Percentiles rank a stretch among this genome's conserved stretches.
Evolutionary conservation across 2,797 vertebrate genomes (phyloP).

Genomic region (Acridotheres tristis): DNA sequence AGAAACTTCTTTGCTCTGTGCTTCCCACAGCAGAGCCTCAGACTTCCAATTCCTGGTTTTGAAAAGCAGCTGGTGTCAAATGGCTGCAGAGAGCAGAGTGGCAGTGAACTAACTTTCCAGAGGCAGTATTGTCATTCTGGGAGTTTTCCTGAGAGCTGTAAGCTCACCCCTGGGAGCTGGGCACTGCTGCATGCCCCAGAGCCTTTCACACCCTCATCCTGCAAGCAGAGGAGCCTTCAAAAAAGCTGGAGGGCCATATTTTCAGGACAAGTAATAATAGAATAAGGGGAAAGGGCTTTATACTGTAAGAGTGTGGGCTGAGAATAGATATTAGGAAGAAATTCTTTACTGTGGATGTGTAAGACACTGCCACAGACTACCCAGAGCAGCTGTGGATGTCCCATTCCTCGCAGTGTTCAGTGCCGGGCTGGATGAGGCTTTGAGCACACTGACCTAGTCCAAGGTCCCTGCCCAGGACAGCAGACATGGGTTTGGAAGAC

Average conservation of each 20-base stretch:
- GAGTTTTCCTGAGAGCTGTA: background rate
- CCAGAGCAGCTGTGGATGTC: background rate
- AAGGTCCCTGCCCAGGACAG: background rate
- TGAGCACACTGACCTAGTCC: background rate
- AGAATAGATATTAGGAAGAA: background rate
- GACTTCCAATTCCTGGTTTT: accelerated
- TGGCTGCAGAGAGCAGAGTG: background rate
- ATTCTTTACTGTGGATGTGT: background rate
- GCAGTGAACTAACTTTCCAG: background rate
- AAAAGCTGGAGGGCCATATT: background rate
- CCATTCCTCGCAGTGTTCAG: accelerated
- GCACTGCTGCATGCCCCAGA: background rate
- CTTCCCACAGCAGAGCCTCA: background rate
- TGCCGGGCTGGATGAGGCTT: background rate
- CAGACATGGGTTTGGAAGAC: background rate
- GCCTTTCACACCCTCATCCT: too few species aligned
- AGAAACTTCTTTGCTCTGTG: background rate
- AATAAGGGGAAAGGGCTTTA: background rate
- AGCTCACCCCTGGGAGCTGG: background rate
- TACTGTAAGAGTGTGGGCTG: background rate
- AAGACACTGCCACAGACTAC: background rate
- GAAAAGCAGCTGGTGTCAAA: background rate
- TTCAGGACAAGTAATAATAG: background rate
- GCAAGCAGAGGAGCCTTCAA: background rate
- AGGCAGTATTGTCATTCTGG: background rate